Percentiles rank a stretch among this genome's conserved stretches.
phyloP scores from a whole-genome alignment of 92 coral and sea anemone genomes.

The Scolanthus callimorphus region DNA sequence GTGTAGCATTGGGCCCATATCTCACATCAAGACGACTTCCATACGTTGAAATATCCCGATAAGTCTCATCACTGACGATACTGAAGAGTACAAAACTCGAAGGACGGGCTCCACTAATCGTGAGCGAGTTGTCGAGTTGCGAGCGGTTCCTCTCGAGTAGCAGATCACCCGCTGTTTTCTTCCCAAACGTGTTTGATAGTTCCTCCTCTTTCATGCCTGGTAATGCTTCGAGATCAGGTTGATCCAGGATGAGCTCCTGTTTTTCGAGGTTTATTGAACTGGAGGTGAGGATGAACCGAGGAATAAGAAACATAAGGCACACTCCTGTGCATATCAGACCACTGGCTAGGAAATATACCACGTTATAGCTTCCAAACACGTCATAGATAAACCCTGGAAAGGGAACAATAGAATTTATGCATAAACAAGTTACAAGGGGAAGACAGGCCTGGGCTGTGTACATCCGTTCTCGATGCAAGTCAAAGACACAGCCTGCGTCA shows the following conservation, averaged over 20 bases:
- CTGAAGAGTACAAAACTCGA: conserved; percentile 61
- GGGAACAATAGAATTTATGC: too few relatives aligned
- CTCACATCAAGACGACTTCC: conserved; percentile 29
- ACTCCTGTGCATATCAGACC: conserved; percentile 60
- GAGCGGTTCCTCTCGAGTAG: conserved; percentile 17
- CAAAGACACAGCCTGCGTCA: too few relatives aligned
- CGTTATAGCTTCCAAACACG: conserved; percentile 65
- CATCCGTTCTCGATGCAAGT: too few relatives aligned
- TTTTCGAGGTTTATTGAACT: neutral
- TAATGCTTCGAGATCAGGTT: conserved; percentile 1
- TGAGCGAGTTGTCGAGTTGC: conserved; percentile 6
- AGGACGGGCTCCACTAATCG: conserved; percentile 33
- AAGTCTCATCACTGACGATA: conserved; percentile 51
- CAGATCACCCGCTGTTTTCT: conserved; percentile 9
- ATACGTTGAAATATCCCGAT: conserved; percentile 30
- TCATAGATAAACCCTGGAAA: conserved; percentile 72
- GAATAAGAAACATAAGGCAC: conserved; percentile 76
- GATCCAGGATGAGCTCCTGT: conserved; percentile 1
- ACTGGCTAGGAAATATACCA: conserved; percentile 70
- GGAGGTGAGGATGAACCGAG: conserved; percentile 33
- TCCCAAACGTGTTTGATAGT: conserved; percentile 19
- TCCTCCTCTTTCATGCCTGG: conserved; percentile 21
- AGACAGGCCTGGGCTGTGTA: too few relatives aligned
- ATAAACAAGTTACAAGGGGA: too few relatives aligned
- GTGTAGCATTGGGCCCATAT: too few relatives aligned